A percentile compares a stretch with the other conserved stretches of the same genome.
Conservation (phyloP, 2,113 vertebrate genomes). For the Eidolon helvum region DNA sequence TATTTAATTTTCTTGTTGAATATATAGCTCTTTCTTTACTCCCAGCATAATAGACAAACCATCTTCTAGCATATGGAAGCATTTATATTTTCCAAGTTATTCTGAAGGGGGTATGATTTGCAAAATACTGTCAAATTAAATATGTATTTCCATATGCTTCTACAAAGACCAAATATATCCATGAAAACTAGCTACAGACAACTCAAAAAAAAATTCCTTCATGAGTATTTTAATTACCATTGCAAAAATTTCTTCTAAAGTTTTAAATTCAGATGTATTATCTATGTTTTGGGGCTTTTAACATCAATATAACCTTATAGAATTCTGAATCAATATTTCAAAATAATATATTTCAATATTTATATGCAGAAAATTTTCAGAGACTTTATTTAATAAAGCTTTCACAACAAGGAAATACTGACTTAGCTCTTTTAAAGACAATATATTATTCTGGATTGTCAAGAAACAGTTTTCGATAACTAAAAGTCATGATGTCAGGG, state of each 20-base stretch:
- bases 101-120: slow-evolving; percentile 61
- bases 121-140: slow-evolving; percentile 75
- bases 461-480: not conserved
- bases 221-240: slow-evolving; percentile 39
- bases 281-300: not conserved
- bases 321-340: slow-evolving; percentile 23
- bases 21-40: slow-evolving; percentile 2
- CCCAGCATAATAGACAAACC: slow-evolving; percentile 39
- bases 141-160: slow-evolving; percentile 76
- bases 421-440: not conserved
- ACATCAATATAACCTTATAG: not conserved
- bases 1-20: not conserved
- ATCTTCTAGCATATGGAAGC: slow-evolving; percentile 60
- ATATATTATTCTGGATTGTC: not conserved
- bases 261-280: not conserved
- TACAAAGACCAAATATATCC: slow-evolving; percentile 63
- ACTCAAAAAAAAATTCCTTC: slow-evolving; percentile 43
- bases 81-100: slow-evolving; percentile 64
- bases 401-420: not conserved
- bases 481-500: not conserved
- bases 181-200: slow-evolving; percentile 44
- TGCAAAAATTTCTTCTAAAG: not conserved
- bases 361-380: not conserved
- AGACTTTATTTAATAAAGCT: slow-evolving; percentile 5
- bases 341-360: not conserved